Evolutionary conservation across 2,888 invertebrate genomes (phyloP).

Genomic region (Andrena minutula): DNA sequence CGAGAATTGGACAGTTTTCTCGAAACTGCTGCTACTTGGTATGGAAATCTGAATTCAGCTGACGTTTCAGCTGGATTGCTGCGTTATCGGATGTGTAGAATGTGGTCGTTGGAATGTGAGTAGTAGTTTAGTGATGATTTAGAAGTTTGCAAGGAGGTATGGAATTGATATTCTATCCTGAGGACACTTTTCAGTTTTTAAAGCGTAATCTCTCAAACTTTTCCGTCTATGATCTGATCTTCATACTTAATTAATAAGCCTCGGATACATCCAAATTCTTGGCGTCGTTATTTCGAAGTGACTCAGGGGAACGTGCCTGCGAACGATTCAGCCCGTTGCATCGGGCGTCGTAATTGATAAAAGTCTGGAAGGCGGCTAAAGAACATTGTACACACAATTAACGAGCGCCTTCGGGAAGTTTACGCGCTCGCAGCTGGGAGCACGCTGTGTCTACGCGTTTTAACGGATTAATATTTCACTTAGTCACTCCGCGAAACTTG

Average conservation of each 20-base stretch:
- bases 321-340: background rate
- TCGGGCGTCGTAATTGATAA: background rate
- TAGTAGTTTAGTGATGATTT: no score
- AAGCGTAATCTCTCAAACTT: no score
- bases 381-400: constrained; percentile 5
- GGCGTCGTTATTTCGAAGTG: no score
- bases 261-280: no score
- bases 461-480: constrained; percentile 25
- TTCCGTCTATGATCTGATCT: no score
- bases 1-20: background rate
- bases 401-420: background rate
- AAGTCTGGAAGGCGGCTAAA: background rate
- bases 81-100: no score
- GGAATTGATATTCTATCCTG: no score
- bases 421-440: background rate
- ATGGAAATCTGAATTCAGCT: background rate
- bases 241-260: no score
- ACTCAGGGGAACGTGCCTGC: no score
- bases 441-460: constrained; percentile 4
- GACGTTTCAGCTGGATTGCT: background rate
- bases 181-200: no score
- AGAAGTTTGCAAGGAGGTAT: no score
- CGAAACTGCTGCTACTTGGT: background rate
- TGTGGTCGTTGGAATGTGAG: no score
- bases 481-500: background rate